Evolutionary conservation across 2,888 invertebrate genomes (phyloP).

Genomic region (Nomada lathburiana): DNA sequence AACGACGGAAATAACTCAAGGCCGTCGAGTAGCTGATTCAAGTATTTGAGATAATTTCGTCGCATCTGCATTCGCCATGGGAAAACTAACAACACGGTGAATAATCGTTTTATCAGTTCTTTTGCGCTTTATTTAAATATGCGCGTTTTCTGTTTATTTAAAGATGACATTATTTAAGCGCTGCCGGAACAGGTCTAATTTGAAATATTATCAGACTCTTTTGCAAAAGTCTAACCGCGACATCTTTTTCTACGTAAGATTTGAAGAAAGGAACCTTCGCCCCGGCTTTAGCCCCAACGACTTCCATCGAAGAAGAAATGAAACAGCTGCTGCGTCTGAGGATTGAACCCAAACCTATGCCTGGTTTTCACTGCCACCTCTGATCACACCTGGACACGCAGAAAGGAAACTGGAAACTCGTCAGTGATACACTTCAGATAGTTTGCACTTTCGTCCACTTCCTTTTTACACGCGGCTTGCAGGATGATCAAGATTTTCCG

Average conservation of each 20-base stretch:
- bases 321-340: background rate
- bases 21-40: background rate
- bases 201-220: background rate
- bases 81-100: too few relatives aligned
- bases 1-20: slow-evolving; percentile 32
- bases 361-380: background rate
- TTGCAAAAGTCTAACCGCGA: background rate
- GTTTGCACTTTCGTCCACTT: background rate
- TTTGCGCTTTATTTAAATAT: background rate
- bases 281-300: background rate
- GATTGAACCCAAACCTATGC: background rate
- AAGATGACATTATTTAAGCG: too few relatives aligned
- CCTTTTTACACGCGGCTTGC: background rate
- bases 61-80: background rate
- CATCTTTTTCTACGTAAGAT: background rate
- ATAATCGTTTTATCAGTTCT: background rate
- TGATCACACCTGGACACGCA: slow-evolving; percentile 10
- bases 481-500: background rate
- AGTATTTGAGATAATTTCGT: background rate
- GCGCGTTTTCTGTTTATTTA: too few relatives aligned
- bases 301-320: background rate
- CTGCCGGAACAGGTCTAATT: background rate
- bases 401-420: background rate
- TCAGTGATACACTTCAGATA: background rate
- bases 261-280: background rate